Base-by-base conservation (phyloP, 2,888 invertebrate genomes). In the Xestia sexstrigata region DNA sequence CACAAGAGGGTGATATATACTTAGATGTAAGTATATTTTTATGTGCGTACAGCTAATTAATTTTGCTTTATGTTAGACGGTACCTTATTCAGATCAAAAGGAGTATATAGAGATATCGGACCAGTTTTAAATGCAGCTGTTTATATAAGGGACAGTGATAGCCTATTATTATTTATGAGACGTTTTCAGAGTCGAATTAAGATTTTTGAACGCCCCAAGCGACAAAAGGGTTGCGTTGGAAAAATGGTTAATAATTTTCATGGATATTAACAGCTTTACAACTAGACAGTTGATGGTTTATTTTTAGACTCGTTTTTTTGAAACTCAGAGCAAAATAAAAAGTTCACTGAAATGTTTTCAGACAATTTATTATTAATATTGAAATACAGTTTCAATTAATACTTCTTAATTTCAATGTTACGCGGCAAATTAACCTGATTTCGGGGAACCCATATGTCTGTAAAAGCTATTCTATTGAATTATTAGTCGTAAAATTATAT, bases 1-100 rank as follows among this genome's bases (percentile, higher is more conserved):
- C 84, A 87, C 84, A 87, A 87, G 88, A 90, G 83, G 82, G 89
- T 84, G 70, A 80, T 73, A 78, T 76, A 78, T 81, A 85, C 83
- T 85, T 84, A 79, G 88, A 86, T 80, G 85, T 89, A 83, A 83
- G 76, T 89, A 82, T 82, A 88, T 79, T 85, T 79, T 81, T 78
- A 82, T 78, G 52, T 62, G 60, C 65, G 47, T 72, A 77, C 35
- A 63, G 72, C 71, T 80, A 77, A 82, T 79, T 79, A 75, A 76
- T 74, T 78, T 77, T 23, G 55, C 58, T 67, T 77, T 65, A 72
- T 76, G 45, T 66, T 55, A 74, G 47, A 30, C 13, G 42, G 52
- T 68, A 65, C 62, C 45, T 20, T 35, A 55, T 63, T 76, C 39
- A 72, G 58, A 74, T 70, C 47, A 23, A 72, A 30, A 65, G 23